Base-by-base conservation (phyloP, 2,113 vertebrate genomes). In the Rattus rattus region DNA sequence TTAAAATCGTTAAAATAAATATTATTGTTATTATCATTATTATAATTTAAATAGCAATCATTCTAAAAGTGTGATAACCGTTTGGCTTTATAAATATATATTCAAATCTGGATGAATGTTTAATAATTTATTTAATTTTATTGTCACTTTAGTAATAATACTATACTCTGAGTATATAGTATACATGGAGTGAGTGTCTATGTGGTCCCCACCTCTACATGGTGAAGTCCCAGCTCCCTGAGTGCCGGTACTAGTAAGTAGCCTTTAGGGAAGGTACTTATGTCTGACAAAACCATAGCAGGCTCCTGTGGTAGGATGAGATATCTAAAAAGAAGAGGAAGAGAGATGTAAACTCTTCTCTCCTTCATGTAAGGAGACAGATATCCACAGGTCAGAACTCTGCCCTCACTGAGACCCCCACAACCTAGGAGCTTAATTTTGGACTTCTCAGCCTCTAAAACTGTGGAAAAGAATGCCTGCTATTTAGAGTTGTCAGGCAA, bases 91-190 rank as follows among this genome's bases (percentile, higher is more conserved):
- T 19, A 72, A 92, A 54, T 12, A 72, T 87, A 39, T 12, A 59
- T 39, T 90, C 49, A 95, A 86, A 89, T 81, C 63, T 94, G 65
- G 24, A 63, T 94, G 73, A 47, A 67, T 70, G 30, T 76, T 83
- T 54, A 95, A 89, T 70, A 33, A 75, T 39, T 90, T 79, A 28
- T 19, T 89, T 22, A 30, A 39, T 69, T 81, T 91, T 54, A 39
- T 70, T 28, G 59, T 8, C 33, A 54, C n/a, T 67, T 91, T 70
- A 4, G 80, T 36, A n/a, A 56, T 30, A 24, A n/a, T 56, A 36
- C 86, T 69, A 70, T 39, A 11, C 17, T 67, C 59, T 79, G 0
- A 0, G 39, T 14, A 0, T 90, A 8, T 83, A 4, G 30, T 47
- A 39, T 39, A 61, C 13, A 39, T 22, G 13, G 8, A 52, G 13